Evolutionary conservation across 2,888 invertebrate genomes (phyloP), one percentile per base, ranked within the genome.

Genomic region (Phlogophora meticulosa): DNA sequence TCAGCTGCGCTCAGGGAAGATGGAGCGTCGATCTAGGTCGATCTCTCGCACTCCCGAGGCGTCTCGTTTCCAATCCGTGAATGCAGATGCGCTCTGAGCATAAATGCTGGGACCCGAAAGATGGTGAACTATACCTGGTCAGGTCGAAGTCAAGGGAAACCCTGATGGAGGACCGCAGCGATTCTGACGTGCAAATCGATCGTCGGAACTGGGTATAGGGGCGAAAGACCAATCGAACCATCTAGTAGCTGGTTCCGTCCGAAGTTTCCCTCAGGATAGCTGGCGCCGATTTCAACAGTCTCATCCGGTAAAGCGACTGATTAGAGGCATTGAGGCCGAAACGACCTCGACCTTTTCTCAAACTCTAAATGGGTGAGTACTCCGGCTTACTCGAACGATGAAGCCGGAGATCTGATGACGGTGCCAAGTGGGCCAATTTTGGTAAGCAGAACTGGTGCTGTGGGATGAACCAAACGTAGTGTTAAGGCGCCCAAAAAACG

Each of bases 361-460:
- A 97, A 97, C 97, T 97, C 96, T 97, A 96, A 97, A 97, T 97
- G 96, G 96, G 96, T 97, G 96, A 96, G 97, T 97, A 91, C 94
- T 95, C 94, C 92, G 95, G 94, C 96, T 96, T 96, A 92, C 96
- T 96, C 91, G 90, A 95, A 91, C 67, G 78, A 87, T 93, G 96
- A 96, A 96, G 94, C 92, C 93, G 92, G 92, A 92, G 93, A 87
- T 90, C 89, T 91, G 93, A 95, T 94, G 92, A 94, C 94, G 95
- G 96, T 96, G 96, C 96, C 96, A 94, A 97, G 96, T 97, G 97
- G 96, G 96, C 96, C 96, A 96, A 91, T 96, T 97, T 97, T 97
- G 96, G 97, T 97, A 97, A 97, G 97, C 97, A 97, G 97, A 97
- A 97, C 97, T 97, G 97, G 97, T 96, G 97, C 96, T 97, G 97